phyloP scores from a whole-genome alignment of 2,113 vertebrate genomes.

The Theristicus caerulescens region DNA sequence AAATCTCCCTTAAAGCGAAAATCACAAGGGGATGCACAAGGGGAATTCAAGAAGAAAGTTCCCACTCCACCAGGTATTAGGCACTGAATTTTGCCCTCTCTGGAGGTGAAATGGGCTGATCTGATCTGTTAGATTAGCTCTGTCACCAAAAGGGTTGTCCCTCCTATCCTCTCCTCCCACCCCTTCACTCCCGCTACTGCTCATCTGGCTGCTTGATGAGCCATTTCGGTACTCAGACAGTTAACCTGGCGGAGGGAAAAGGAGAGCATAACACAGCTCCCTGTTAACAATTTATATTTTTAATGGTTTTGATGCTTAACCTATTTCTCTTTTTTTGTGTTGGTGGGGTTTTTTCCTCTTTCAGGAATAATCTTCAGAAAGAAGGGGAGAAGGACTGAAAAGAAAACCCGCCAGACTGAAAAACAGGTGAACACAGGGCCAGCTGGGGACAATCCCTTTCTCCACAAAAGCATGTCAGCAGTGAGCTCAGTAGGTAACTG shows the following conservation, averaged over 20 bases:
- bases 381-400: not conserved
- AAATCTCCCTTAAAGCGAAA: not conserved
- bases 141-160: not conserved
- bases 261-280: not conserved
- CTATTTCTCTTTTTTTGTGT: not conserved
- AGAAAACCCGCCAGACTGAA: not conserved
- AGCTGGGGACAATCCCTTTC: not conserved
- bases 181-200: not conserved
- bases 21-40: not conserved
- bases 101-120: not conserved
- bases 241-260: not conserved
- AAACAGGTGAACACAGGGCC: not conserved
- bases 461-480: not conserved
- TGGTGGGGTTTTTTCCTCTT: not conserved
- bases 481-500: not conserved
- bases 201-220: not conserved
- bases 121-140: not conserved
- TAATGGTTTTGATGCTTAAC: not conserved
- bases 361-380: not conserved
- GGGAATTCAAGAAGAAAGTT: not conserved
- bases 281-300: not conserved
- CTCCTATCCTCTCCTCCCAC: not conserved
- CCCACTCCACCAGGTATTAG: not conserved
- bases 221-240: not conserved
- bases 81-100: not conserved